phyloP scores from a whole-genome alignment of 2,888 invertebrate genomes.

The Entomobrya multifasciata region DNA sequence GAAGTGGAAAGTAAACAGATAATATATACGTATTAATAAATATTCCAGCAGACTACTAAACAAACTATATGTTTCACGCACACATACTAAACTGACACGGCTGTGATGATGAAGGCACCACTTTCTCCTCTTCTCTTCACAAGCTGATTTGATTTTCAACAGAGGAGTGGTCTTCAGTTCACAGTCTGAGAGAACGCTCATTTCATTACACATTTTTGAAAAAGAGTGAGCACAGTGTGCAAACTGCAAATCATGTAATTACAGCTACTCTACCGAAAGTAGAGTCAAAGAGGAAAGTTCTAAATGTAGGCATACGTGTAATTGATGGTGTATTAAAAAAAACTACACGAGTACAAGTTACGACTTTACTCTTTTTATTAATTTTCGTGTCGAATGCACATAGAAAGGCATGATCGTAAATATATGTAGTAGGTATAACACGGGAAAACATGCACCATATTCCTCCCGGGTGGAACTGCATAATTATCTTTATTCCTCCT shows the following conservation, averaged over 20 bases:
- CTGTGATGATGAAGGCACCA: neutral
- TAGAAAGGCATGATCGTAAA: neutral
- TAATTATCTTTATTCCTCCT: constrained; percentile 14
- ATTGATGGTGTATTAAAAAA: constrained; percentile 19
- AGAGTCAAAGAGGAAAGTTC: neutral
- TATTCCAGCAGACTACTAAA: neutral
- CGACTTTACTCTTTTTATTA: constrained; percentile 14
- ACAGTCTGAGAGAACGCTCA: neutral
- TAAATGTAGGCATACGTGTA: neutral
- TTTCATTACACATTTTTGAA: constrained; percentile 17
- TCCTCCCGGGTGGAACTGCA: constrained; percentile 1
- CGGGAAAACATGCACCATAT: neutral
- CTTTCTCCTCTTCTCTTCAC: neutral
- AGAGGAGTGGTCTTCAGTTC: constrained; percentile 7
- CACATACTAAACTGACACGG: constrained; percentile 5
- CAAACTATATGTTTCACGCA: too few species aligned
- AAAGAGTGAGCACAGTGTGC: neutral
- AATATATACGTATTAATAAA: neutral
- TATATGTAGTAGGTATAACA: neutral
- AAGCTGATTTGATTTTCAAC: neutral
- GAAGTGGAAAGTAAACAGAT: constrained; percentile 17
- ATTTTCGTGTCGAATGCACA: neutral
- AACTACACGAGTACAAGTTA: neutral
- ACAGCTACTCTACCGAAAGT: neutral
- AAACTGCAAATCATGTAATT: constrained; percentile 8